Evolutionary conservation across 2,797 vertebrate species (phyloP).

Genomic region (Pygocentrus nattereri): DNA sequence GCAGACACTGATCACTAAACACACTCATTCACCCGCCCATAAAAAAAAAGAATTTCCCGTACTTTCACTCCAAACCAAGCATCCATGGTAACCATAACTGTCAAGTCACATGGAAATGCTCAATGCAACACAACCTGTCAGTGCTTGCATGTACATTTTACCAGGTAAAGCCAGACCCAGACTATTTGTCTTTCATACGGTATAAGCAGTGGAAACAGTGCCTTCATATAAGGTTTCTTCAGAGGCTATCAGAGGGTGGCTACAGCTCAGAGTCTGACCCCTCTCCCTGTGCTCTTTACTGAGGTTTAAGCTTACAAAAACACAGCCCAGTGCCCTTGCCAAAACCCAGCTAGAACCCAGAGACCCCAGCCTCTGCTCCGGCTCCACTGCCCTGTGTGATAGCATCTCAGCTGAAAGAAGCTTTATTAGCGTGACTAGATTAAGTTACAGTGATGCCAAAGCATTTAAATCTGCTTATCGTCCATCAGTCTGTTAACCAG

Average conservation of each 20-base stretch:
- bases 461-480: conserved; percentile 35
- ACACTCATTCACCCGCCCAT: no score
- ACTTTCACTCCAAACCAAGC: no score
- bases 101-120: no score
- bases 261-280: conserved; percentile 23
- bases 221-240: conserved; percentile 55
- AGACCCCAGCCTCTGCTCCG: conserved; percentile 44
- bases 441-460: neutral
- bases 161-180: neutral
- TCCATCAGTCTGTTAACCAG: neutral
- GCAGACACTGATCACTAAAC: no score
- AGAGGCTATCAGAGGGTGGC: conserved; percentile 25
- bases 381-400: conserved; percentile 41
- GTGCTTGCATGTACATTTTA: neutral
- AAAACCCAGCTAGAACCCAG: neutral
- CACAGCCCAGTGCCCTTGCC: conserved; percentile 49
- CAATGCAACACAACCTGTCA: no score
- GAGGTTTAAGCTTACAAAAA: conserved; percentile 67
- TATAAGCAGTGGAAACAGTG: conserved; percentile 30
- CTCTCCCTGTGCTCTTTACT: conserved; percentile 23
- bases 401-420: neutral
- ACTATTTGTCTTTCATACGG: conserved; percentile 32
- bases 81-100: no score
- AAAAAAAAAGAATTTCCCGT: no score
- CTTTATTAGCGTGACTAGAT: neutral